A percentile compares a stretch with the other conserved stretches of the same genome.
These are phyloP conservation scores for Caenorhabditis wallacei DNA, from an alignment of 2,888 invertebrate genomes.

Conservation along the genomic window DNA sequence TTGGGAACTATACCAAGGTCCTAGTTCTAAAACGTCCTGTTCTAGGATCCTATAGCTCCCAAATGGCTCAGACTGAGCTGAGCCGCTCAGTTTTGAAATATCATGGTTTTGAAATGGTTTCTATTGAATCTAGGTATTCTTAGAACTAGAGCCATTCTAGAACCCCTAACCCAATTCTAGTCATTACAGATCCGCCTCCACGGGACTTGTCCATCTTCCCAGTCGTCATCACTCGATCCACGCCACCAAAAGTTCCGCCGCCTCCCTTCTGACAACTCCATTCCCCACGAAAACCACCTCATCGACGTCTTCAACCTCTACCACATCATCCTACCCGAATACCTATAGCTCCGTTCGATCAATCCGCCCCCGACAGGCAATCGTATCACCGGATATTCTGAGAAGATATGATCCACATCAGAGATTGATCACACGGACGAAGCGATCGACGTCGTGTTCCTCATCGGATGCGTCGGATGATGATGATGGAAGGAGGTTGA, in stretches of 20 bases:
- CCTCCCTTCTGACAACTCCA: constrained; percentile 56
- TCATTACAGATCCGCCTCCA: constrained; percentile 69
- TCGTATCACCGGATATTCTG: constrained; percentile 81
- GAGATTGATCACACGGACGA: constrained; percentile 70
- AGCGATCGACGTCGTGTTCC: constrained; percentile 88
- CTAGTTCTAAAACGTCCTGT: no score
- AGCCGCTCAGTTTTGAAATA: no score
- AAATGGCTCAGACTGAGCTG: no score
- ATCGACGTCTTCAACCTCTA: constrained; percentile 43
- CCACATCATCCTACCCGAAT: constrained; percentile 32
- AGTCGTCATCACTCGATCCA: constrained; percentile 66
- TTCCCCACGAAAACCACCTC: constrained; percentile 54
- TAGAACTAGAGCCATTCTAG: background rate
- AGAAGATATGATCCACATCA: constrained; percentile 79
- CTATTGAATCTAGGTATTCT: no score
- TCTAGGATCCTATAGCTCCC: no score
- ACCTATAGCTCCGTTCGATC: constrained; percentile 78
- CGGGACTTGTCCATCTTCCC: constrained; percentile 68
- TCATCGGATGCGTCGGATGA: constrained; percentile 94
- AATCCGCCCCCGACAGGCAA: constrained; percentile 81
- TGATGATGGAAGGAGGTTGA: constrained; percentile 84
- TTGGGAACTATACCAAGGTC: no score
- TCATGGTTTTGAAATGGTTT: no score
- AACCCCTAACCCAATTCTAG: background rate
- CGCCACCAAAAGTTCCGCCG: constrained; percentile 67